Percentiles rank a stretch among this genome's conserved stretches.
phyloP scores from a whole-genome alignment of 1,140 invertebrate genomes.

The Euwallacea similis region DNA sequence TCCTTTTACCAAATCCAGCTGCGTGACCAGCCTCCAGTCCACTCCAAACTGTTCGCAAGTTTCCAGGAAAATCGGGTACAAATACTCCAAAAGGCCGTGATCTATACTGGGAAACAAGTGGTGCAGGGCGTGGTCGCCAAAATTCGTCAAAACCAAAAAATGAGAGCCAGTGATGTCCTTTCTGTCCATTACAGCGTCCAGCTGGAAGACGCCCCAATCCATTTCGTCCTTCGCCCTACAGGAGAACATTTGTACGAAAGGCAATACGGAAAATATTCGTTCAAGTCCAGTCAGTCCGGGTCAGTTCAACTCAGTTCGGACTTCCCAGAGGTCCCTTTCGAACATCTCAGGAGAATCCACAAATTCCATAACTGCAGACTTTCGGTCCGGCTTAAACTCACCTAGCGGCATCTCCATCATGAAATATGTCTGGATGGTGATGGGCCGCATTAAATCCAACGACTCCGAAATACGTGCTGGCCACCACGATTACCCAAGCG shows the following conservation, averaged over 20 bases:
- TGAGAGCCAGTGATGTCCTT: conserved; percentile 69
- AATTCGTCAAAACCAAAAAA: conserved; percentile 70
- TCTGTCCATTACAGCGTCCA: conserved; percentile 75
- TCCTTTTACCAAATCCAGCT: conserved; percentile 66
- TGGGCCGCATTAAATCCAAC: conserved; percentile 78
- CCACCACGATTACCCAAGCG: conserved; percentile 60
- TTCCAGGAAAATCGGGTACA: conserved; percentile 67
- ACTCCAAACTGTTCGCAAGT: conserved; percentile 71
- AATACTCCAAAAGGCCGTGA: conserved; percentile 67
- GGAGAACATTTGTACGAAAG: not conserved
- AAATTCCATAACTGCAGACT: not conserved
- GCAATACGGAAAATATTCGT: not conserved
- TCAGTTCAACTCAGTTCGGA: too few species aligned
- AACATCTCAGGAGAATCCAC: not conserved
- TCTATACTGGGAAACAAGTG: conserved; percentile 83
- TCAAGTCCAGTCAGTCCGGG: too few species aligned
- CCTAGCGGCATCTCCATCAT: conserved; percentile 74
- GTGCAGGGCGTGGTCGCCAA: conserved; percentile 77
- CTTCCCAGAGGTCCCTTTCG: too few species aligned
- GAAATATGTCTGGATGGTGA: conserved; percentile 81
- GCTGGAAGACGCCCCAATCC: conserved; percentile 78
- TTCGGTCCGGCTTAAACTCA: conserved; percentile 45
- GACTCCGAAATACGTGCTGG: conserved; percentile 65
- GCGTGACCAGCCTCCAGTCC: conserved; percentile 58
- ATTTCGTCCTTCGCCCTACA: conserved; percentile 44